A percentile compares a stretch with the other conserved stretches of the same genome.
phyloP scores from a whole-genome alignment of 2,888 invertebrate species.

The Eutolmus rufibarbis region DNA sequence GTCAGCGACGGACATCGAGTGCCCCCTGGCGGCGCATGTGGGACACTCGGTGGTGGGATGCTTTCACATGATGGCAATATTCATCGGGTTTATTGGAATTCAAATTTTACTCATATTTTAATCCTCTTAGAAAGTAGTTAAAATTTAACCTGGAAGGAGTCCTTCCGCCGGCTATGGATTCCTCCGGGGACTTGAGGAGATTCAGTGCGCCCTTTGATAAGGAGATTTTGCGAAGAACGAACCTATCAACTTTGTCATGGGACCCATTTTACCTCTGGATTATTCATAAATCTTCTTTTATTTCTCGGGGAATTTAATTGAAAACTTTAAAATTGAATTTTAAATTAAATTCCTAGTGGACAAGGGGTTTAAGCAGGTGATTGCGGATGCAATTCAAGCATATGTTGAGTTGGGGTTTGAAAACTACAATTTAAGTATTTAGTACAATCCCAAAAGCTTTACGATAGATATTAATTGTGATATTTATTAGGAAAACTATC shows the following conservation, averaged over 20 bases:
- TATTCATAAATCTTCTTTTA: constrained; percentile 34
- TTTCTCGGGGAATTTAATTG: background rate
- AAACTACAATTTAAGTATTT: background rate
- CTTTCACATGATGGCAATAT: constrained; percentile 31
- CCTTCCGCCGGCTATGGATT: background rate
- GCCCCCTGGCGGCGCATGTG: background rate
- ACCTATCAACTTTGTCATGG: constrained; percentile 5
- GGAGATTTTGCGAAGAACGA: constrained; percentile 6
- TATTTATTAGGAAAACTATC: too few relatives aligned
- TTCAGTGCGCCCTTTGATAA: constrained; percentile 17
- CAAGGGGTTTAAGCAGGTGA: background rate
- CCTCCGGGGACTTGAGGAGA: background rate
- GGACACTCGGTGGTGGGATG: background rate
- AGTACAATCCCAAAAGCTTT: too few relatives aligned
- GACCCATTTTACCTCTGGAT: background rate
- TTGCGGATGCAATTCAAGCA: background rate
- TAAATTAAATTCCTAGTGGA: constrained; percentile 13
- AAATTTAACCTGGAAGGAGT: constrained; percentile 13
- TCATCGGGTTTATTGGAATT: constrained; percentile 45
- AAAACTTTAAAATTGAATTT: constrained; percentile 4
- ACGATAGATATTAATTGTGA: too few relatives aligned
- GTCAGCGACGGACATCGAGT: background rate
- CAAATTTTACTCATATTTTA: constrained; percentile 48
- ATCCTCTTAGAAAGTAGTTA: constrained; percentile 45
- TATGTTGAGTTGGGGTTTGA: background rate